Conservation (phyloP, 2,113 vertebrate species). For the Coregonus clupeaformis region DNA sequence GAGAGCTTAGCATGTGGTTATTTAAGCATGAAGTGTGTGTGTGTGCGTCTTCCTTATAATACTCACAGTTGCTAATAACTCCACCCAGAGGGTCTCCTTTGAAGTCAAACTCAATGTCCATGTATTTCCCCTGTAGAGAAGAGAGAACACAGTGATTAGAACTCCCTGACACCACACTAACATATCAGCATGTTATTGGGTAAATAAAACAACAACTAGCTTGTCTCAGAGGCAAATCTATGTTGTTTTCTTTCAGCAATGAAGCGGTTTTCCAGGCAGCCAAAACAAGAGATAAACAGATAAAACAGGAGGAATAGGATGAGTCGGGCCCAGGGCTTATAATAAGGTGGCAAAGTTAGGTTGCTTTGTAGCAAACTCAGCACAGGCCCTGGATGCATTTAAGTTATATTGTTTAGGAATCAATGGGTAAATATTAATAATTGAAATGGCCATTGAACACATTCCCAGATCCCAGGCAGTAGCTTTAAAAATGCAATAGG, state of each 20-base stretch:
- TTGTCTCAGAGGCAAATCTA: no score
- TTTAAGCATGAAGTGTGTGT: neutral
- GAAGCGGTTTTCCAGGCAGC: no score
- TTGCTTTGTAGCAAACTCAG: neutral
- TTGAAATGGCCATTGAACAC: conserved; percentile 9
- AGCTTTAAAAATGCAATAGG: no score
- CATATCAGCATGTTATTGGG: neutral
- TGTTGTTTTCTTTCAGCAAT: no score
- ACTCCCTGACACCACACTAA: neutral
- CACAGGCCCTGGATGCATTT: neutral
- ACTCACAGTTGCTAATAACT: conserved; percentile 99
- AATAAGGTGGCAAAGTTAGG: no score
- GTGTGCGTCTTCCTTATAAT: neutral
- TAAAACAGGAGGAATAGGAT: conserved; percentile 17
- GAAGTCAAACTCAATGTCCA: conserved; percentile 99
- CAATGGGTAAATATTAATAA: no score
- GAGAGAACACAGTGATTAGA: conserved; percentile 29
- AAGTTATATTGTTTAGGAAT: no score
- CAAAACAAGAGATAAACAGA: conserved; percentile 32
- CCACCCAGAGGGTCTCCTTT: conserved; percentile 97
- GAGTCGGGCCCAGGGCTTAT: neutral
- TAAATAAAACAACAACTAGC: no score
- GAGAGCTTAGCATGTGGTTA: neutral
- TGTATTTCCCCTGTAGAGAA: conserved; percentile 91
- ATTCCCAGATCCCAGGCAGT: no score